These are phyloP conservation scores for Rhynchonycteris naso DNA, from an alignment of 2,797 vertebrate species.

Conservation along the genomic window DNA sequence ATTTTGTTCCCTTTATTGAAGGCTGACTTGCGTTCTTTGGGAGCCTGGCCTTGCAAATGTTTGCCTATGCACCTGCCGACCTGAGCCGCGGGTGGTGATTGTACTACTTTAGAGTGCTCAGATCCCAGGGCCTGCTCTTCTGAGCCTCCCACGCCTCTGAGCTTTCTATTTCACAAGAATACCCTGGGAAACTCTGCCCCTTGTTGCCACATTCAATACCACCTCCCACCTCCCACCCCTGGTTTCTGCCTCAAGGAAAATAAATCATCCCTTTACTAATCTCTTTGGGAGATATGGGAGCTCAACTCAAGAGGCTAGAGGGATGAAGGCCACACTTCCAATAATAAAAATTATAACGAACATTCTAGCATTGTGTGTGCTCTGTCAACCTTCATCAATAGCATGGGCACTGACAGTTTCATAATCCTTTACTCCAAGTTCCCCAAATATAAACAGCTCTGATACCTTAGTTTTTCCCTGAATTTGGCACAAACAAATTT, in stretches of 20 bases:
- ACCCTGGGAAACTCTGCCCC: neutral
- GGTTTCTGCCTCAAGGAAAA: neutral
- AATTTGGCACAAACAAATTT: neutral
- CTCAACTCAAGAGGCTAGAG: neutral
- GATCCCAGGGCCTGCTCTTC: accelerated
- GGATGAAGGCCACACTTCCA: neutral
- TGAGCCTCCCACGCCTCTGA: neutral
- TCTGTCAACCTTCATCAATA: neutral
- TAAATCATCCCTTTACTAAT: neutral
- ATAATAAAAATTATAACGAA: accelerated
- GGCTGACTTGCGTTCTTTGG: neutral
- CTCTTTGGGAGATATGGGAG: neutral
- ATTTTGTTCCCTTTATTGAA: neutral
- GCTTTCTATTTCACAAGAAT: neutral
- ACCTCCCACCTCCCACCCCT: neutral
- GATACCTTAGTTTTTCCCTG: neutral
- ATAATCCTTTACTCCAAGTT: neutral
- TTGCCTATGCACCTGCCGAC: neutral
- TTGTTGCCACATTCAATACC: neutral
- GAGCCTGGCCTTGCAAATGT: neutral
- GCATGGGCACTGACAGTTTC: neutral
- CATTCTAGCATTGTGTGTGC: no score
- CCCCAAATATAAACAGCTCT: neutral
- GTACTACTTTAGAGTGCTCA: no score
- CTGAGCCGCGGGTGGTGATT: neutral